Conservation (phyloP, 2,113 vertebrate genomes). For the Bufo gargarizans region DNA sequence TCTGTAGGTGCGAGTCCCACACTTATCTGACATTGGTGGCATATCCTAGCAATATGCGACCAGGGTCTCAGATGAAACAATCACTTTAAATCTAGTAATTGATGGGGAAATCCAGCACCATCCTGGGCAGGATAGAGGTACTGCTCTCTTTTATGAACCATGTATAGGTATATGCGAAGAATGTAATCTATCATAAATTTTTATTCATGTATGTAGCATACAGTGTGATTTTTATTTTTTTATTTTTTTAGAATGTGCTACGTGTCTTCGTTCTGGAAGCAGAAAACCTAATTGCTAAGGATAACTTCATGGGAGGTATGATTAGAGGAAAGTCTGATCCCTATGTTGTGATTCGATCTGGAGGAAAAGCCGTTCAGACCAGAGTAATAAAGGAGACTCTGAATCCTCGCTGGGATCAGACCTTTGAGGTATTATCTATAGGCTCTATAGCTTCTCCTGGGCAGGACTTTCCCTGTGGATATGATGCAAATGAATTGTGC, state of each 20-base stretch:
- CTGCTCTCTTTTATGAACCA: too few relatives aligned
- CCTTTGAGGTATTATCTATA: constrained; percentile 81
- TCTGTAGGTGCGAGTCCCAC: too few relatives aligned
- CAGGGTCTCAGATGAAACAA: too few relatives aligned
- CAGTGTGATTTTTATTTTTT: not conserved
- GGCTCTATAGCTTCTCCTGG: not conserved
- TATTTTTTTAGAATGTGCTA: constrained; percentile 77
- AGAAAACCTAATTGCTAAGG: constrained; percentile 86
- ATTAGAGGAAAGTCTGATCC: constrained; percentile 92
- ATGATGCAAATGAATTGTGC: not conserved
- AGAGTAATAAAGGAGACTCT: constrained; percentile 88
- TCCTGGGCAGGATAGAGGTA: too few relatives aligned
- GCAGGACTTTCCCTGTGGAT: not conserved
- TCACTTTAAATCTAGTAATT: too few relatives aligned
- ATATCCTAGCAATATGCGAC: too few relatives aligned
- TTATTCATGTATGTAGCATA: too few relatives aligned
- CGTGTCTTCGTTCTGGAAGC: constrained; percentile 87
- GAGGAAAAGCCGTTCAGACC: constrained; percentile 81
- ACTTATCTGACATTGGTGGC: too few relatives aligned
- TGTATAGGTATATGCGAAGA: too few relatives aligned
- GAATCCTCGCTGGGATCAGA: constrained; percentile 88
- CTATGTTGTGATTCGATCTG: constrained; percentile 84
- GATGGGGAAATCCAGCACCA: too few relatives aligned
- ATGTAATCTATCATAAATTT: too few relatives aligned
- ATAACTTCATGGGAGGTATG: constrained; percentile 88